These are phyloP conservation scores for Antrozous pallidus DNA, from an alignment of 2,797 vertebrate genomes.

Conservation along the genomic window DNA sequence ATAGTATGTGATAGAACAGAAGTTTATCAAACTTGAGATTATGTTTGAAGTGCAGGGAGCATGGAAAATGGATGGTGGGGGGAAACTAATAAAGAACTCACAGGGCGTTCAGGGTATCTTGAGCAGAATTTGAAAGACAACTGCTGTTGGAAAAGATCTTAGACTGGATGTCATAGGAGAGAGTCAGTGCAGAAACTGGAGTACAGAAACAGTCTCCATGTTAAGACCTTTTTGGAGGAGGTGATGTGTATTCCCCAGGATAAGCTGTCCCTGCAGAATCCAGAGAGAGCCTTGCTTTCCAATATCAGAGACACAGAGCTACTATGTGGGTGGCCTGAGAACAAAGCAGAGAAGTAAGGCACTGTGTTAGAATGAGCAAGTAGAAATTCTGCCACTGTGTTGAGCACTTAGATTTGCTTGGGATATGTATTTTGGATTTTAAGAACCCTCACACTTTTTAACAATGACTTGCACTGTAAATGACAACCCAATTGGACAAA, in stretches of 20 bases:
- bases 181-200: not conserved
- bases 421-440: not conserved
- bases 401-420: not conserved
- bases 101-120: not conserved
- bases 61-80: not conserved
- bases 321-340: not conserved
- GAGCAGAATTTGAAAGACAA: not conserved
- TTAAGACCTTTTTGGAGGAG: not conserved
- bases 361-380: not conserved
- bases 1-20: not conserved
- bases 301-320: not conserved
- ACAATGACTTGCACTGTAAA: not conserved
- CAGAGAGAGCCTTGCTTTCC: not conserved
- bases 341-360: not conserved
- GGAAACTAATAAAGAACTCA: not conserved
- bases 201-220: not conserved
- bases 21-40: not conserved
- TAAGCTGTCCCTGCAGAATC: not conserved
- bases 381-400: not conserved
- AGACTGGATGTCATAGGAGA: not conserved
- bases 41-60: not conserved
- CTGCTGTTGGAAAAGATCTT: not conserved
- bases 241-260: not conserved
- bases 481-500: not conserved
- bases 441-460: not conserved